Base-by-base conservation (phyloP, 2,113 vertebrate genomes). In the Chaenogobius annularis region DNA sequence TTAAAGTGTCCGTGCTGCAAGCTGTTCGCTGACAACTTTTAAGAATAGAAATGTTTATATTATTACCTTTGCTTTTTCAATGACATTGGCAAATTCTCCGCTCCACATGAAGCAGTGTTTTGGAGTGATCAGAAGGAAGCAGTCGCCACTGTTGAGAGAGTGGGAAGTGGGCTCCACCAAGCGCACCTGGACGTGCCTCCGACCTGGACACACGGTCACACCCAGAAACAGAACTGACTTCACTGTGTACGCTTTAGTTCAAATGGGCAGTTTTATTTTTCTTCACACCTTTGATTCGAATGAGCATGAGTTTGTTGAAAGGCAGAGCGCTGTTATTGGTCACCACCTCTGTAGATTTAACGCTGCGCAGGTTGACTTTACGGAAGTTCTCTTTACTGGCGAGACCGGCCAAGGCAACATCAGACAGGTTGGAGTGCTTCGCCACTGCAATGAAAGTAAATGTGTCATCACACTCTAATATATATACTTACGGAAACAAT, bases 81-180 rank as follows among this genome's bases (percentile, higher is more conserved):
- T 94, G 69, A 94, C 91, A 17, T 95, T 95, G 68, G 93, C 93
- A 3, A 95, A 95, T 85, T 95, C 93, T 43, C 94, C 94, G 1
- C 86, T 92, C 94, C 94, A 95, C 84, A 94, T 87, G 64, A 87
- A 94, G 82, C 94, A 95, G 61, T 93, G 87, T 69, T 93, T 92
- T 26, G 93, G 89, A 0, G 93, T 93, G 50, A 95, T 88, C 48
- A 95, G 88, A 1, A 95, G 89, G 84, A 93, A 95, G 75, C 94
- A 95, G 87, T 95, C 94, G 0, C 94, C 94, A 4, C 94, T 95
- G 89, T 95, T 95, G 0, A 95, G 88, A n/a, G 92, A 95, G 22
- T 7, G 40, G 10, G 92, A 87, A 2, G 81, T 83, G 5, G 94
- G 93, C 73, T 94, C 93, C 88, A 94, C 78, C 78, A 94, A 52